Conservation (phyloP, 2,888 invertebrate species). For the Mythimna pallens region DNA sequence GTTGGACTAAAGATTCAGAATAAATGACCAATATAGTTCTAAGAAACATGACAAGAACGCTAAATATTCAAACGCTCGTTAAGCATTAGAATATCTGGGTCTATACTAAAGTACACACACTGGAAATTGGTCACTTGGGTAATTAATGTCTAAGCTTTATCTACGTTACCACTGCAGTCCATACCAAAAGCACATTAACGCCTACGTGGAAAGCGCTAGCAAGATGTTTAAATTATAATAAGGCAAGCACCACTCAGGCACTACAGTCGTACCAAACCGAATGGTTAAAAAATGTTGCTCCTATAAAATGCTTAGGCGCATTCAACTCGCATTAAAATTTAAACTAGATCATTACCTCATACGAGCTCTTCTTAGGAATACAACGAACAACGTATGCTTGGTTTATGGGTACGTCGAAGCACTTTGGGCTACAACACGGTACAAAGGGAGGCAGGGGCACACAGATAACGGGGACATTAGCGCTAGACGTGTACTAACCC, state of each 20-base stretch:
- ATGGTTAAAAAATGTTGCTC: conserved; percentile 17
- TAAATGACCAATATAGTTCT: conserved; percentile 37
- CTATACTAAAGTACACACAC: conserved; percentile 41
- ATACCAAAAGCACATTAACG: conserved; percentile 44
- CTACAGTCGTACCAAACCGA: conserved; percentile 25
- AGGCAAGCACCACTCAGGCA: conserved; percentile 44
- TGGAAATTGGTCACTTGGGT: conserved; percentile 37
- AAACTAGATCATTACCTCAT: not conserved
- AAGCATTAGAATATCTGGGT: conserved; percentile 33
- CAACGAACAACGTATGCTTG: conserved; percentile 25
- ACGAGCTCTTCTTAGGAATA: not conserved
- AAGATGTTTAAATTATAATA: conserved; percentile 45
- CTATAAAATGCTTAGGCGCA: conserved; percentile 34
- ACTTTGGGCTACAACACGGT: conserved; percentile 70
- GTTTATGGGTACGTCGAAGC: conserved; percentile 61
- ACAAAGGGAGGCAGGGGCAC: conserved; percentile 61
- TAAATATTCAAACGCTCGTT: conserved; percentile 33
- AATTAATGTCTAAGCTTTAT: conserved; percentile 51
- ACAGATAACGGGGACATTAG: conserved; percentile 82
- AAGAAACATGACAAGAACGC: conserved; percentile 39
- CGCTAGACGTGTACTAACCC: conserved; percentile 74
- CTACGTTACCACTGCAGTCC: conserved; percentile 25
- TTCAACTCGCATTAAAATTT: not conserved
- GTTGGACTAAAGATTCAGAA: conserved; percentile 38
- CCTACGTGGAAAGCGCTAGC: conserved; percentile 48